phyloP scores from a whole-genome alignment of 2,888 invertebrate genomes.

The Hermaeophaga mercurialis region DNA sequence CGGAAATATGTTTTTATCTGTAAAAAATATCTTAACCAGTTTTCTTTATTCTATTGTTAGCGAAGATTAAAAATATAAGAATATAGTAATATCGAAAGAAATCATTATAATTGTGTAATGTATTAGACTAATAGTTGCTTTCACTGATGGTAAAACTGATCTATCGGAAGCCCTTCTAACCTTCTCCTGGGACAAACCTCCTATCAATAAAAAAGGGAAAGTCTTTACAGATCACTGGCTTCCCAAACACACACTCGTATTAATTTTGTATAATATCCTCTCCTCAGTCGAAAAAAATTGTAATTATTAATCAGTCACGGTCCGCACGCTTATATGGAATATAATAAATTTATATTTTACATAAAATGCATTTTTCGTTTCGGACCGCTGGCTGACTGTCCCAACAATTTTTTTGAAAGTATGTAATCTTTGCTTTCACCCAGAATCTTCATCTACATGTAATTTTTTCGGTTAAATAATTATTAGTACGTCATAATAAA shows the following conservation, averaged over 20 bases:
- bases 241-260: conserved; percentile 9
- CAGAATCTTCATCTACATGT: conserved; percentile 12
- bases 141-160: no score
- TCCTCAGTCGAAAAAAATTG: background rate
- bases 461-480: background rate
- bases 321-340: conserved; percentile 1
- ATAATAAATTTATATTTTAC: background rate
- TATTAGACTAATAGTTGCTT: no score
- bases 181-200: no score
- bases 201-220: conserved; percentile 15
- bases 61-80: no score
- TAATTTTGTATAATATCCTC: conserved; percentile 8
- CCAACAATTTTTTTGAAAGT: conserved; percentile 24
- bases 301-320: conserved; percentile 14
- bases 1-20: no score
- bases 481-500: background rate
- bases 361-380: conserved; percentile 24
- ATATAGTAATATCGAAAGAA: no score
- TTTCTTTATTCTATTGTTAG: no score
- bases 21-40: no score
- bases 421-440: conserved; percentile 14
- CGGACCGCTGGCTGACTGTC: conserved; percentile 11
- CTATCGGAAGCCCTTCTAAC: no score
- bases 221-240: conserved; percentile 12
- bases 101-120: no score